Evolutionary conservation across 2,888 invertebrate species (phyloP), one percentile per base, ranked within the genome.

Genomic region (Mythimna pallens): DNA sequence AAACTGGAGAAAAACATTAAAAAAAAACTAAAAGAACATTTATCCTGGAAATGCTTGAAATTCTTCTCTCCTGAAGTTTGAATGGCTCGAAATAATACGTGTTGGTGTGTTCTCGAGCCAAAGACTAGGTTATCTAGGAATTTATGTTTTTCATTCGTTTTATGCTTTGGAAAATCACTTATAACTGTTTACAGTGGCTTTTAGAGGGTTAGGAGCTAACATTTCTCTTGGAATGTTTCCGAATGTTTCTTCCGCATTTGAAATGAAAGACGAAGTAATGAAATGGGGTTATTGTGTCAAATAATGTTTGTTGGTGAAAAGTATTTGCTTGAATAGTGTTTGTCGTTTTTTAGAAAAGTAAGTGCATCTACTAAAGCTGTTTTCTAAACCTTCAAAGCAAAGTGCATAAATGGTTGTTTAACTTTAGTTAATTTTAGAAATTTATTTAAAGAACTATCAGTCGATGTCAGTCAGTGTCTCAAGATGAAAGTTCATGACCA

Each of bases 111-210:
- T 58, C 9, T 54, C 30, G 25, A 58, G 74, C 62, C 74, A 78
- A 78, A 78, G 67, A 50, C 20, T 81, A 62, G 40, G 17, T 66
- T 72, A 63, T 40, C 55, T 50, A 40, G 3, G 30, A 73, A 81
- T 81, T 52, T 81, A 81, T 78, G 67, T 55, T 34, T 43, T 43
- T 54, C 34, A 52, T 59, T 70, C 74, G 30, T 50, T 70, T 78
- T 65, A 65, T 70, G 22, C 61, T 43, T 50, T 54, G 57, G 36
- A 71, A 67, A 70, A 68, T 81, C 63, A 74, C 40, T 73, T 77
- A 62, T 43, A 54, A 64, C 70, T 61, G 57, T 76, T 76, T 76
- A 47, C 66, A 69, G 66, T 54, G 7, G 65, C 65, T 65, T 65
- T 67, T 58, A 54, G 57, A 54, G 22, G 61, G 54, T 70, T 70